Base-by-base conservation (phyloP, 1,140 invertebrate species). In the Sitophilus oryzae region DNA sequence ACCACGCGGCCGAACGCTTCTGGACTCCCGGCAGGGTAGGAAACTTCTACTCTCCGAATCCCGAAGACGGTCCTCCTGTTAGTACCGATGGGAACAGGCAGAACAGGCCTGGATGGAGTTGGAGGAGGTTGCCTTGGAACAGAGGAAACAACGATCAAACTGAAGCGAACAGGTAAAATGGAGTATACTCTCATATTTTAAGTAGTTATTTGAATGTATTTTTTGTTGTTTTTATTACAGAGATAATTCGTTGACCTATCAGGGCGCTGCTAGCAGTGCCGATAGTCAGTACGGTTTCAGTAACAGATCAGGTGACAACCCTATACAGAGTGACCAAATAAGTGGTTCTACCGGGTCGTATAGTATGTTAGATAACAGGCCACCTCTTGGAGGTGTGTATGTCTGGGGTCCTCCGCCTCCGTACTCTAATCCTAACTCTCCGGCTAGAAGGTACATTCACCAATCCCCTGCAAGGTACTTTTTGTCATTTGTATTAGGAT, bases 41-140 rank as follows among this genome's bases (percentile, higher is more conserved):
- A 0, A 89, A 89, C 65, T 77, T 91, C 14, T 89, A 91, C 60
- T 88, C 86, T 0, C 87, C 87, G 0, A 89, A 89, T 72, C 86
- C 88, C 0, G 77, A 76, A 21, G 74, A 77, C 42, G 65, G 56
- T n/a, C 46, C 62, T 21, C 50, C 61, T 40, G 52, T 72, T 70
- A 71, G 60, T 75, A 69, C 72, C 40, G 58, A 68, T 72, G 70
- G 54, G 68, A 70, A 35, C 75, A 72, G 70, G 72, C n/a, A n/a
- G n/a, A 72, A 58, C 70, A 69, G 61, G 69, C 77, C 67, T 68
- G 81, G 82, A 66, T 80, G 78, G 78, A 79, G 74, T 59, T 80
- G 78, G 78, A 70, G 76, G 9, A 56, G 77, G 16, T 70, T 79
- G 62, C 77, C 78, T 0, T 80, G 78, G 78, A 71, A 69, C 35